These are phyloP conservation scores for Odontomachus brunneus DNA, from an alignment of 1,140 invertebrate species.

Conservation along the genomic window DNA sequence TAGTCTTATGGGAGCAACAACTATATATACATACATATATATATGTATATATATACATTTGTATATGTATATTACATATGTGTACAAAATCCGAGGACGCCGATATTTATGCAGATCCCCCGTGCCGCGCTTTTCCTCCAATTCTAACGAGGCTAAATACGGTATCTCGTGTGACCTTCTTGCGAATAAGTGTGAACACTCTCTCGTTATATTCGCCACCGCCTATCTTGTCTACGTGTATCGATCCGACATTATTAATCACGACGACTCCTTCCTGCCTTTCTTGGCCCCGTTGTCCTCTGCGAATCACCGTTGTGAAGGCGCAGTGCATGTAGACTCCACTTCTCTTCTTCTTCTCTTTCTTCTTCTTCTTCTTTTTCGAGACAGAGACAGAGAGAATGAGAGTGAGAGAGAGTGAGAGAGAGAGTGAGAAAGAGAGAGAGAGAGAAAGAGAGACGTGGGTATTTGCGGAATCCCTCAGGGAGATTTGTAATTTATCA, in stretches of 20 bases:
- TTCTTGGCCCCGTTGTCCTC: conserved; percentile 37
- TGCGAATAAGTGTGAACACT: conserved; percentile 34
- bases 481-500: conserved; percentile 42
- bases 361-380: too few species aligned
- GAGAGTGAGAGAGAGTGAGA: too few species aligned
- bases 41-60: too few species aligned
- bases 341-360: not conserved
- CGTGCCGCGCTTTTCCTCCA: conserved; percentile 25
- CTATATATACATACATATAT: conserved; percentile 42
- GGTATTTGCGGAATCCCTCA: conserved; percentile 37
- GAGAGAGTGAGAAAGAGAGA: too few species aligned
- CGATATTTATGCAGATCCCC: conserved; percentile 15
- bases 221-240: conserved; percentile 19
- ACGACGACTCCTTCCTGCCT: conserved; percentile 13
- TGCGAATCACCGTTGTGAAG: conserved; percentile 41
- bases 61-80: conserved; percentile 13
- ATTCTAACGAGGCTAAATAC: conserved; percentile 6
- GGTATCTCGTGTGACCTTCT: conserved; percentile 26
- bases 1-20: conserved; percentile 83
- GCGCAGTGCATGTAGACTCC: conserved; percentile 38
- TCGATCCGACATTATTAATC: conserved; percentile 38
- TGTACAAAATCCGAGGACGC: conserved; percentile 1
- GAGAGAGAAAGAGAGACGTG: conserved; percentile 9
- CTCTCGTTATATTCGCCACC: not conserved
- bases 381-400: too few species aligned